phyloP scores from a whole-genome alignment of 2,113 vertebrate species.

The Gymnorhina tibicen region DNA sequence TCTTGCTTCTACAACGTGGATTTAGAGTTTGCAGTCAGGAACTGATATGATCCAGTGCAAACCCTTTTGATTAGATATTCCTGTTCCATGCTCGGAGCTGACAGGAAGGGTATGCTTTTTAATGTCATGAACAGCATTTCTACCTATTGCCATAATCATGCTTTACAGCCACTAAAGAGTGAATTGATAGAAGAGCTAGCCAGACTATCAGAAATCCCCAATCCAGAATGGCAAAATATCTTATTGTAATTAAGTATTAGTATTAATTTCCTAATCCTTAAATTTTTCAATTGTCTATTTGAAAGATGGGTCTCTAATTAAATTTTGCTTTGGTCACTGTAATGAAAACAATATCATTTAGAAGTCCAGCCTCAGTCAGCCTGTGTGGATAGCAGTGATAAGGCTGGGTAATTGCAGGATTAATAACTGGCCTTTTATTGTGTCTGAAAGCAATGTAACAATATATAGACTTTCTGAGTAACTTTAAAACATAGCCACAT shows the following conservation, averaged over 20 bases:
- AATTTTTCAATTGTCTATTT: constrained; percentile 52
- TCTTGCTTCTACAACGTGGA: constrained; percentile 39
- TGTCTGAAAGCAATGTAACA: constrained; percentile 55
- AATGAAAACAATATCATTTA: constrained; percentile 63
- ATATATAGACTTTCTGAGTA: constrained; percentile 39
- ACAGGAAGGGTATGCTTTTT: constrained; percentile 50
- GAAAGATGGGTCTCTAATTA: constrained; percentile 67
- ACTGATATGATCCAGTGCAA: constrained; percentile 61
- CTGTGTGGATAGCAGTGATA: constrained; percentile 66
- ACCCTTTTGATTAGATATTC: constrained; percentile 62
- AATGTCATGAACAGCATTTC: not conserved
- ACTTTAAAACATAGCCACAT: constrained; percentile 54
- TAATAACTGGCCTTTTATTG: constrained; percentile 67
- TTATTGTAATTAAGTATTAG: constrained; percentile 63
- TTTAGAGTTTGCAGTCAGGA: constrained; percentile 54
- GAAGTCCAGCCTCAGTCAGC: constrained; percentile 31
- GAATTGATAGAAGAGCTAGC: not conserved
- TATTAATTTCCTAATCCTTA: constrained; percentile 66
- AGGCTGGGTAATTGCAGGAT: constrained; percentile 67
- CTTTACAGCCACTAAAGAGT: constrained; percentile 7
- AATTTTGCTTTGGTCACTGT: constrained; percentile 58
- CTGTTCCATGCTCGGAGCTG: constrained; percentile 19
- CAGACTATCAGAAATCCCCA: constrained; percentile 1
- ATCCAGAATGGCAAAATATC: constrained; percentile 34
- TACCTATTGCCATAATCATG: not conserved